Conservation (phyloP, 2,888 invertebrate species). For the Gonocerus acuteangulatus region DNA sequence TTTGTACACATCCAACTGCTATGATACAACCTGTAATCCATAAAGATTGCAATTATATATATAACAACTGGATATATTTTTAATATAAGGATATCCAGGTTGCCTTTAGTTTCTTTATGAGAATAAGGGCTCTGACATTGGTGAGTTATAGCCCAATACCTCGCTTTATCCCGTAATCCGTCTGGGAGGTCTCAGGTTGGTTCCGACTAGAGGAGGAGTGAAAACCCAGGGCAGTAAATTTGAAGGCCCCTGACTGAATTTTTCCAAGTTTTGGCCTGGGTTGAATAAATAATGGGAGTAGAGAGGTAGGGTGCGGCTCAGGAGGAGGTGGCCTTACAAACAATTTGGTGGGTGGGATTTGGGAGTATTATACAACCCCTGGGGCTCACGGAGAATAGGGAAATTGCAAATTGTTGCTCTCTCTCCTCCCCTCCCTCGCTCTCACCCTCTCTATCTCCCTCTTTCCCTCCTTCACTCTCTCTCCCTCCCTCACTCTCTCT, state of each 20-base stretch:
- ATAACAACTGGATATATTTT: too few relatives aligned
- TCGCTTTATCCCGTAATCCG: too few relatives aligned
- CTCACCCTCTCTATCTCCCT: not conserved
- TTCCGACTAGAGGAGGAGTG: not conserved
- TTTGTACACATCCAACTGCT: too few relatives aligned
- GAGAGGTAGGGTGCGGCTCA: slow-evolving; percentile 1
- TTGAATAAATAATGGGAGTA: slow-evolving; percentile 17
- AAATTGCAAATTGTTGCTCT: slow-evolving; percentile 31
- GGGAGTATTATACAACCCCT: slow-evolving; percentile 33
- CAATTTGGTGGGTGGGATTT: slow-evolving; percentile 36
- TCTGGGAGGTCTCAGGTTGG: too few relatives aligned
- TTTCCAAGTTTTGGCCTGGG: slow-evolving; percentile 4
- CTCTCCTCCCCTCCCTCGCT: not conserved
- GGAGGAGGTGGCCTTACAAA: slow-evolving; percentile 34
- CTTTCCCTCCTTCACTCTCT: slow-evolving; percentile 4
- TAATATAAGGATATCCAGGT: too few relatives aligned
- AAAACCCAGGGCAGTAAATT: not conserved
- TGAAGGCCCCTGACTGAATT: slow-evolving; percentile 1
- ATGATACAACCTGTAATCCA: too few relatives aligned
- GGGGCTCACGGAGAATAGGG: slow-evolving; percentile 23
- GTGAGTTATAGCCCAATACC: too few relatives aligned
- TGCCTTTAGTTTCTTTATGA: too few relatives aligned
- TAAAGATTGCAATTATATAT: too few relatives aligned
- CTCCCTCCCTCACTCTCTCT: not conserved
- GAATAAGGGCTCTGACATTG: too few relatives aligned